Evolutionary conservation across 2,113 vertebrate species (phyloP), one percentile per base, ranked within the genome.

Genomic region (Apodemus speciosus): DNA sequence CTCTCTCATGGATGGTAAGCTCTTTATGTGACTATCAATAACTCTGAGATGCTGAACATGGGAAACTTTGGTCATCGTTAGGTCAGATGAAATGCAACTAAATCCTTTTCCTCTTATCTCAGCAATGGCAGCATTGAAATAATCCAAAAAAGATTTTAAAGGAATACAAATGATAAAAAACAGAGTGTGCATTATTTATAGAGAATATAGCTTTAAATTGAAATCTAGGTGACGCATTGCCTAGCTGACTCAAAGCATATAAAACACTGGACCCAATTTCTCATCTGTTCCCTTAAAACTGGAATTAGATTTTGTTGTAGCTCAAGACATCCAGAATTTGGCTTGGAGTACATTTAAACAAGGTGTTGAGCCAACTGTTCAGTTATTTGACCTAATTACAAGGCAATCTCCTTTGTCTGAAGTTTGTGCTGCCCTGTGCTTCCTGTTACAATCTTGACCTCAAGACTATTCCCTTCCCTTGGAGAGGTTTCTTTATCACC

Each of bases 61-160:
- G 83, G 51, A 46, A 73, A 35, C 23, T 83, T 83, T 88, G 38
- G 38, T 25, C 10, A 58, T 32, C 49, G 77, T 77, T 89, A 62
- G 60, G 20, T 88, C 20, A 88, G 77, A 89, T 88, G 27, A 89
- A 95, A 75, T 53, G 9, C 49, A 43, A 60, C 43, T 72, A 88
- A 75, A 92, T 69, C 6, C 1, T 62, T 92, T 88, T 13, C 40
- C 66, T 35, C 38, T 83, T 83, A 68, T 35, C 23, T 94, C 49
- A 88, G 68, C 13, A 81, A 68, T n/a, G 21, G 35, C 20, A 69
- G 40, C 7, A n/a, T 51, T 76, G 51, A 83, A 84, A 20, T 69
- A 23, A 62, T 76, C 53, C 51, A 88, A 92, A 64, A 66, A 25
- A 56, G 9, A 62, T 32, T 13, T 7, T 21, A 20, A 86, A 75